Evolutionary conservation across 2,113 vertebrate species (phyloP), one percentile per base, ranked within the genome.

Genomic region (Pipa parva): DNA sequence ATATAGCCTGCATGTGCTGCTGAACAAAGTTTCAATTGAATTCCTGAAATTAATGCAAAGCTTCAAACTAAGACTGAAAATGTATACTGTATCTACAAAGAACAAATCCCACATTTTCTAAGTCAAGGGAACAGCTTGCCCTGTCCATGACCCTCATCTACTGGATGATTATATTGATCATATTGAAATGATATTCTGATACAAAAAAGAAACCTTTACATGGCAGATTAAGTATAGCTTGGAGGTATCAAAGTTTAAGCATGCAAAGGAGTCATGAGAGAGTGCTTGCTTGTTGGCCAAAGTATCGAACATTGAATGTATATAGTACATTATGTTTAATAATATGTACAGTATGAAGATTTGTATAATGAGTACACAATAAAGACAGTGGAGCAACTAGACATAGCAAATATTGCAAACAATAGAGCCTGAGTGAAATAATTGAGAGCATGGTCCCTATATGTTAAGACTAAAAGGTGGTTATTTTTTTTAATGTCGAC

Each of bases 21-120:
- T 39, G 42, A 39, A 68, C 51, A 26, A 55, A 68, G 18, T 59
- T 59, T 55, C 46, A 37, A 68, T 39, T 60, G 24, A 27, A 60
- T 25, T 18, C 48, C 56, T 52, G 22, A 42, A 60, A 31, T 60
- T 69, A 60, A 69, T 60, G 57, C 57, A 52, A 69, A 69, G 56
- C 56, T 60, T 52, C 37, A 51, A 63, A 63, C 3, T 24, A 37
- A 51, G 57, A 50, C 22, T 69, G 46, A 42, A 52, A 69, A 60
- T 52, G 46, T 69, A 69, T 69, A 60, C 65, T 60, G n/a, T 60
- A 69, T 48, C 65, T 59, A 52, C 59, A 68, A 59, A 46, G 27
- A 52, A 27, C 29, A 69, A 22, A 69, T 69, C 65, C 39, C 24
- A 37, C 28, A 26, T 25, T 59, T 59, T 56, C 51, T 60, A 69